Base-by-base conservation (phyloP, 2,888 invertebrate species). In the Artemia sinica region DNA sequence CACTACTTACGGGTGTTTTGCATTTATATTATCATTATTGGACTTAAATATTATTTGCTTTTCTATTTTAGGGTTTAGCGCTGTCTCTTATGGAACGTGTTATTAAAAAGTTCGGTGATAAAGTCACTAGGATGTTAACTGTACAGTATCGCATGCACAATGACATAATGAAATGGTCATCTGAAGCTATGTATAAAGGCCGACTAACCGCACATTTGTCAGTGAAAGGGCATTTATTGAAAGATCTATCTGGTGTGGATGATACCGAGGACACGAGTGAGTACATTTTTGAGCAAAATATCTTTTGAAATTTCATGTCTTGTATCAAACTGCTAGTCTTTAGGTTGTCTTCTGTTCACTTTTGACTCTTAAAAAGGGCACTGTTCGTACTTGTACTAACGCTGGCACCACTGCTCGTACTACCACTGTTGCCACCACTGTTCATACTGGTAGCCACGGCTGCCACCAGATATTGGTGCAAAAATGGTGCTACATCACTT, bases 141-240 rank as follows among this genome's bases (percentile, higher is more conserved):
- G 76, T 76, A 28, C 83, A 83, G 74, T 83, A 82, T 75, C 76
- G 83, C 70, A 83, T 83, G 83, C 77, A 83, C 73, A 74, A 77
- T 67, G 73, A 75, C 71, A 82, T 83, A 69, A 82, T 82, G 82
- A 72, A 75, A 28, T 82, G 82, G 80, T 77, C 82, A 2, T 82
- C 81, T 11, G 73, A 77, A n/a, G 75, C 78, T 70, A 76, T 82
- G 70, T 83, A 83, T 74, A 74, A 79, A 6, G 77, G 78, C n/a
- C 77, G 77, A 72, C 75, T 82, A 3, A 72, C 74, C 14, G 81
- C 82, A 9, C 77, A 81, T 73, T 66, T 74, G 12, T 78, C 78
- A 50, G 82, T 83, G 2, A 75, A 75, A 49, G 72, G 74, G 18
- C 82, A 82, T 73, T 74, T 80, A 49, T 75, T 83, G n/a, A 77